phyloP scores from a whole-genome alignment of 2,113 vertebrate genomes.

The Harpagus bidentatus region DNA sequence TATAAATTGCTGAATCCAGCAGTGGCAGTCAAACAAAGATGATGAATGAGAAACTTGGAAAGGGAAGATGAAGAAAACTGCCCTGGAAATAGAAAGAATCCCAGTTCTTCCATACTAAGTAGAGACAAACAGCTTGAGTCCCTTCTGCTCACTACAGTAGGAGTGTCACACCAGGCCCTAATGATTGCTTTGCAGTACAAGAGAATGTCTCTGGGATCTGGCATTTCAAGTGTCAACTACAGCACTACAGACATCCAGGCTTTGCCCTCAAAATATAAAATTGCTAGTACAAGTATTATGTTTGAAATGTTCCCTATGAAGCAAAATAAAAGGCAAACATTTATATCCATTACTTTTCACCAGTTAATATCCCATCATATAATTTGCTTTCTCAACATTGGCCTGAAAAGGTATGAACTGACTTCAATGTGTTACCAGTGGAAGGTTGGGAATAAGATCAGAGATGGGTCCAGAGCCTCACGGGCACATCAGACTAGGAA shows the following conservation, averaged over 20 bases:
- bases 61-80: not conserved
- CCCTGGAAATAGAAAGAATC: not conserved
- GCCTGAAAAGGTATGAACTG: not conserved
- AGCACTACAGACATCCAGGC: not conserved
- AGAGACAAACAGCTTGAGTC: conserved; percentile 30
- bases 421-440: not conserved
- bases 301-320: not conserved
- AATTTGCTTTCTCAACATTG: not conserved
- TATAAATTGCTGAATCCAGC: not conserved
- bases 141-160: conserved; percentile 1
- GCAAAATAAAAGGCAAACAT: not conserved
- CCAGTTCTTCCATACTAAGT: not conserved
- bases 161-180: not conserved
- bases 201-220: not conserved
- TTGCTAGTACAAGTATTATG: not conserved
- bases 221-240: not conserved
- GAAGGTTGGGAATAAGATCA: not conserved
- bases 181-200: not conserved
- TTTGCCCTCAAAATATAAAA: conserved; percentile 1
- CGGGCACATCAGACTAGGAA: not conserved
- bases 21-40: not conserved
- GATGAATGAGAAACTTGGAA: not conserved
- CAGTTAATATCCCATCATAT: not conserved
- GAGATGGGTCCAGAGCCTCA: not conserved
- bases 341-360: not conserved